phyloP scores from a whole-genome alignment of 2,113 vertebrate genomes.

The Alligator sinensis region DNA sequence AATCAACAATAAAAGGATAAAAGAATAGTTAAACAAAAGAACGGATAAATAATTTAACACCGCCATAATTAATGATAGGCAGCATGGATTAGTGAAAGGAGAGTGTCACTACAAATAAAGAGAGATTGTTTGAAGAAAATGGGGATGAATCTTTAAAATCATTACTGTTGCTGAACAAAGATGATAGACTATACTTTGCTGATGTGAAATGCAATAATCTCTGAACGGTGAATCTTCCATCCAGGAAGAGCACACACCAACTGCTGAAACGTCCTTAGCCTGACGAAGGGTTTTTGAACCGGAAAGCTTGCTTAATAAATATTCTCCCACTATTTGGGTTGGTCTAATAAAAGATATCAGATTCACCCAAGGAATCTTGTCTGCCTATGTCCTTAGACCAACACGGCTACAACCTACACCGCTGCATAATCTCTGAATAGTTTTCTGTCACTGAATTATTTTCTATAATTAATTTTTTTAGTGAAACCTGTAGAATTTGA shows the following conservation, averaged over 20 bases:
- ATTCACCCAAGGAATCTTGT: too few species aligned
- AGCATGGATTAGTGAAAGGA: neutral
- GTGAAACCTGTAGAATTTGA: neutral
- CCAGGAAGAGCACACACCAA: too few species aligned
- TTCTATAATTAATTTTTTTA: neutral
- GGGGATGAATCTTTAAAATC: neutral
- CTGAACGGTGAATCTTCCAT: neutral
- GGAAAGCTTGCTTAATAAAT: too few species aligned
- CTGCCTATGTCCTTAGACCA: too few species aligned
- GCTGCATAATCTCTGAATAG: neutral
- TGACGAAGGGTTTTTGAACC: too few species aligned
- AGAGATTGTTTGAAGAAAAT: neutral
- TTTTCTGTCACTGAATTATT: neutral
- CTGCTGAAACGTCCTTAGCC: too few species aligned
- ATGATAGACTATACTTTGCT: neutral
- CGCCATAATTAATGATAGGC: neutral
- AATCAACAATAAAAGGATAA: neutral
- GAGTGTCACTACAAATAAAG: neutral
- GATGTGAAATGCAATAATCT: neutral
- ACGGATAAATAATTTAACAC: too few species aligned
- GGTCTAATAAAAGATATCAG: too few species aligned
- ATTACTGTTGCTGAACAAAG: neutral
- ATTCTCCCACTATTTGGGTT: too few species aligned
- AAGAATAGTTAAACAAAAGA: neutral
- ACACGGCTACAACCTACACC: too few species aligned